phyloP scores from a whole-genome alignment of 2,797 vertebrate genomes.

The Helarctos malayanus region DNA sequence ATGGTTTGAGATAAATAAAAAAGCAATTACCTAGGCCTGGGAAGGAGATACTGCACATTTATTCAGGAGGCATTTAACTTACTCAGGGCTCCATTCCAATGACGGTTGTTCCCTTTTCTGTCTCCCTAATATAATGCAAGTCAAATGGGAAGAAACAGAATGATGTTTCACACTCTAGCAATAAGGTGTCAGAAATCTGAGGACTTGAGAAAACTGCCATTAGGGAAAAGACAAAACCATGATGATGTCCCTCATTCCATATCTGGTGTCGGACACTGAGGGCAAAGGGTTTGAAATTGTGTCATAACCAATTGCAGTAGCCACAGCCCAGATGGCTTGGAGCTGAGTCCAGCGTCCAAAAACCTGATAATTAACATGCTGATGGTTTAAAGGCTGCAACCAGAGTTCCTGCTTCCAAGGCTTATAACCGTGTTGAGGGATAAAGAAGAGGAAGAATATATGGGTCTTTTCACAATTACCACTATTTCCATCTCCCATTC shows the following conservation, averaged over 20 bases:
- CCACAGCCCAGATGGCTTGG: not conserved
- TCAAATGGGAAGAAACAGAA: slow-evolving; percentile 19
- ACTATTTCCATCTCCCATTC: not conserved
- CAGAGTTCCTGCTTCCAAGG: not conserved
- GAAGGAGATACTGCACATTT: slow-evolving; percentile 69
- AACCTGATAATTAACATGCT: not conserved
- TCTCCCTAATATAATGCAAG: slow-evolving; percentile 54
- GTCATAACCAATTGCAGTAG: not conserved
- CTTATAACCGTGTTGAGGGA: not conserved
- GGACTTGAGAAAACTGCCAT: slow-evolving; percentile 26
- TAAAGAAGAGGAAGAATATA: not conserved
- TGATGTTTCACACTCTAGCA: not conserved
- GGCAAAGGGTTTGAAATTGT: not conserved
- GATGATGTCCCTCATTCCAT: not conserved
- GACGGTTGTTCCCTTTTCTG: slow-evolving; percentile 10
- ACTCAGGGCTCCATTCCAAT: slow-evolving; percentile 71
- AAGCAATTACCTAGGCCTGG: slow-evolving; percentile 80
- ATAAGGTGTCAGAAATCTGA: slow-evolving; percentile 7
- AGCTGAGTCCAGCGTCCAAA: not conserved
- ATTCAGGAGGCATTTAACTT: slow-evolving; percentile 73
- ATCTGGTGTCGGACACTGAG: not conserved
- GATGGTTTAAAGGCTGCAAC: not conserved
- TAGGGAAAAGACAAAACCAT: slow-evolving; percentile 52
- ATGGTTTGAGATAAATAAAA: slow-evolving; percentile 84
- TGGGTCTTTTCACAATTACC: not conserved